Evolutionary conservation across 2,888 invertebrate genomes (phyloP).

Genomic region (Sarcophaga caerulescens): DNA sequence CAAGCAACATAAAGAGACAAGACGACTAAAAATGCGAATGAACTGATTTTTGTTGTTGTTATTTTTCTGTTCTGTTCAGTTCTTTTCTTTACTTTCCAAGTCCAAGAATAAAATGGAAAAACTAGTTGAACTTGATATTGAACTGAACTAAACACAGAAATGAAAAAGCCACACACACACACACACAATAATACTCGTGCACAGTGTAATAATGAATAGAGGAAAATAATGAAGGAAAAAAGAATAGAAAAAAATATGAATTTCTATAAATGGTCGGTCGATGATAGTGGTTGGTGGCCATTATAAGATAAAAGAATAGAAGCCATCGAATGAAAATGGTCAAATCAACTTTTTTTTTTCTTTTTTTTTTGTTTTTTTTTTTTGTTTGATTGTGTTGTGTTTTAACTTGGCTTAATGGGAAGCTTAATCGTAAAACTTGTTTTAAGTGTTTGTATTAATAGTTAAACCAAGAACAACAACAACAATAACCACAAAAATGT

Average conservation of each 20-base stretch:
- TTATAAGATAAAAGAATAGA: neutral
- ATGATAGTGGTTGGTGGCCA: neutral
- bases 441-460: neutral
- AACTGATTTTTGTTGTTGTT: neutral
- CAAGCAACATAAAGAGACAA: neutral
- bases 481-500: neutral
- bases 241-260: too few species aligned
- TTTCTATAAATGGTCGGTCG: neutral
- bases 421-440: conserved; percentile 44
- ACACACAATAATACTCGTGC: neutral
- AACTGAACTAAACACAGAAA: conserved; percentile 56
- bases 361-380: conserved; percentile 47
- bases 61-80: neutral
- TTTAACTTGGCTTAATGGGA: conserved; percentile 48
- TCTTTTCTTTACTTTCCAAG: conserved; percentile 16
- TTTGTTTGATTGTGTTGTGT: neutral
- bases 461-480: too few species aligned
- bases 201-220: too few species aligned
- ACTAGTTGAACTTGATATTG: conserved; percentile 79
- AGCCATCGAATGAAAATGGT: conserved; percentile 35
- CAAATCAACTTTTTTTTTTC: conserved; percentile 58
- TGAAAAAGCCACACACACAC: conserved; percentile 6
- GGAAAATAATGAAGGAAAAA: too few species aligned
- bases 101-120: conserved; percentile 46
- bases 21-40: neutral